Evolutionary conservation across 2,113 vertebrate species (phyloP), one percentile per base, ranked within the genome.

Genomic region (Melanerpes formicivorus): DNA sequence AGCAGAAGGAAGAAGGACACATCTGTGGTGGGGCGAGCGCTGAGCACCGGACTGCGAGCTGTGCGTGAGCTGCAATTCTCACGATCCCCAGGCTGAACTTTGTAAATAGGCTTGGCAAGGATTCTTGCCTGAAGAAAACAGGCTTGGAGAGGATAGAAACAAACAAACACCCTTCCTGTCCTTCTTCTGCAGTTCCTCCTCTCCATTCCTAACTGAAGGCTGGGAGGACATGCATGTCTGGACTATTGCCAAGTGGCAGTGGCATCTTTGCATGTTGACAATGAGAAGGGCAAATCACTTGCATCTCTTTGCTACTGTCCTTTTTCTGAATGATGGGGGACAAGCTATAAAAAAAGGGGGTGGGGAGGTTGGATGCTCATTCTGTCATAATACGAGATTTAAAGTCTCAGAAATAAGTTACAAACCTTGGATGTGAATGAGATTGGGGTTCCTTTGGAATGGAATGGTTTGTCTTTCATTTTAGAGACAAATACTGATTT

Each of bases 31-130:
- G 80, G 75, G 86, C 34, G 13, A 78, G 67, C 2, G 12, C 85
- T 19, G 79, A 91, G 90, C 85, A 78, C 80, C 15, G 65, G 96
- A 64, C 90, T 32, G 18, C 6, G 62, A 84, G 93, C 76, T 88
- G 74, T 62, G 13, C 26, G 32, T 16, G 42, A 85, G 73, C 88
- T 74, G 84, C 72, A 77, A 95, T 98, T 97, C 97, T 96, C 97
- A 98, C 84, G 95, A 95, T 96, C 96, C 95, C 90, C 29, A 52
- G 85, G 72, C 78, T 97, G 96, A 97, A 97, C 96, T 96, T 97
- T 96, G 93, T 96, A 92, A 98, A 97, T 90, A 97, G 87, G 37
- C 84, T 97, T 97, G 97, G 96, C 95, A 91, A 93, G 72, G 78
- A 66, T 71, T 90, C 82, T 78, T 77, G 93, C 62, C 89, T 86